phyloP scores from a whole-genome alignment of 2,797 vertebrate genomes.

The Phoxinus dragarum region DNA sequence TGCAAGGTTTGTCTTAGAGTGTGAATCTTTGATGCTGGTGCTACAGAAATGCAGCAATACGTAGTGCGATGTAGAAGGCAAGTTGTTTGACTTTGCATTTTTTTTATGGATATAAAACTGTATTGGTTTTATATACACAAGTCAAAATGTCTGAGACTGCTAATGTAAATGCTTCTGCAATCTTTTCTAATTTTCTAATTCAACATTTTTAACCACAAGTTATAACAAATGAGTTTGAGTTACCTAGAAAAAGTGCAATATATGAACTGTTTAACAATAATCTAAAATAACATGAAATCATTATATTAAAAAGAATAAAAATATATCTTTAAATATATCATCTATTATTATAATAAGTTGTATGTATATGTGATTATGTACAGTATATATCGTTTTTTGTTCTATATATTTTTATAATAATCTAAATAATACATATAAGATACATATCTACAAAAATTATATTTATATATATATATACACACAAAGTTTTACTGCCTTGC shows the following conservation, averaged over 20 bases:
- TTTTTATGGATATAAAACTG: not conserved
- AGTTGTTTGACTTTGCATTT: not conserved
- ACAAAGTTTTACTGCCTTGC: not conserved
- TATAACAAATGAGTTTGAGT: not conserved
- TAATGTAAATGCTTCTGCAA: not conserved
- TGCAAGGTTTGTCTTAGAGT: slow-evolving; percentile 20
- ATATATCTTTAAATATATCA: not conserved
- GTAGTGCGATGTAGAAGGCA: not conserved
- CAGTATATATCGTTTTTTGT: too few relatives aligned
- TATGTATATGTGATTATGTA: too few relatives aligned
- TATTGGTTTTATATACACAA: not conserved
- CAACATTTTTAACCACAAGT: not conserved
- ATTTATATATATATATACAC: too few relatives aligned
- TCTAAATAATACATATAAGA: too few relatives aligned
- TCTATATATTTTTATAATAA: too few relatives aligned
- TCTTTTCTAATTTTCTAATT: not conserved
- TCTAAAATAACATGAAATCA: not conserved
- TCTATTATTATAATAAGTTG: too few relatives aligned
- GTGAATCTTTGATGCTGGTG: not conserved
- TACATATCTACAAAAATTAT: too few relatives aligned
- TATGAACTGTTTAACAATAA: not conserved
- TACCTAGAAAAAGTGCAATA: not conserved
- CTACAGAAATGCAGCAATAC: not conserved
- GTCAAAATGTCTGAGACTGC: not conserved
- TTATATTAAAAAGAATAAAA: not conserved